These are phyloP conservation scores for Drosophila macrospina DNA, from an alignment of 2,888 invertebrate genomes.

Conservation along the genomic window DNA sequence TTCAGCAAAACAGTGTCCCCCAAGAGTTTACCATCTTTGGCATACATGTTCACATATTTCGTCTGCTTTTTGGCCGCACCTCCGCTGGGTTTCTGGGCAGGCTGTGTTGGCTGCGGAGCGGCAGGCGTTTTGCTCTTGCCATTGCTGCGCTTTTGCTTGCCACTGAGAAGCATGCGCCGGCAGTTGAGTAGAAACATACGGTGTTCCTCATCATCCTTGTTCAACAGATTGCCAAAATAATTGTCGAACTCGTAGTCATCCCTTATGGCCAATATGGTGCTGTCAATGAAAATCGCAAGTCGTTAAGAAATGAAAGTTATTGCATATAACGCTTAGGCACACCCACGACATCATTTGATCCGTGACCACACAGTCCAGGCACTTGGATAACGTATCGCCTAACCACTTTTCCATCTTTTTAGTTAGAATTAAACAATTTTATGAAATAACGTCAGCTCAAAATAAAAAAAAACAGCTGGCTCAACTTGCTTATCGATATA, in stretches of 20 bases:
- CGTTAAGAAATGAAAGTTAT: not conserved
- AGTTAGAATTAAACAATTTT: constrained; percentile 4
- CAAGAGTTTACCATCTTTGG: constrained; percentile 88
- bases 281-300: constrained; percentile 77
- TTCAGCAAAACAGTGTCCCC: constrained; percentile 87
- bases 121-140: constrained; percentile 32
- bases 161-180: constrained; percentile 86
- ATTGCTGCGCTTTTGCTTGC: constrained; percentile 60
- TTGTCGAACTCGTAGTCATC: constrained; percentile 90
- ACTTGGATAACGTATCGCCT: constrained; percentile 88
- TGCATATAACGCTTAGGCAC: not conserved
- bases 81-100: constrained; percentile 7
- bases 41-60: constrained; percentile 91
- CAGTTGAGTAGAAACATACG: constrained; percentile 89
- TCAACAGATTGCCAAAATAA: constrained; percentile 91
- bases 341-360: constrained; percentile 89
- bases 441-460: constrained; percentile 26
- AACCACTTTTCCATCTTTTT: constrained; percentile 89
- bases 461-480: constrained; percentile 22
- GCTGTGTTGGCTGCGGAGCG: constrained; percentile 24
- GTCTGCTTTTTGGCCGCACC: constrained; percentile 87
- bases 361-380: constrained; percentile 89
- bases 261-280: constrained; percentile 90
- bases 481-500: not conserved
- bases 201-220: constrained; percentile 89